A percentile compares a stretch with the other conserved stretches of the same genome.
Conservation (phyloP, 2,113 vertebrate genomes). For the Steatornis caripensis region DNA sequence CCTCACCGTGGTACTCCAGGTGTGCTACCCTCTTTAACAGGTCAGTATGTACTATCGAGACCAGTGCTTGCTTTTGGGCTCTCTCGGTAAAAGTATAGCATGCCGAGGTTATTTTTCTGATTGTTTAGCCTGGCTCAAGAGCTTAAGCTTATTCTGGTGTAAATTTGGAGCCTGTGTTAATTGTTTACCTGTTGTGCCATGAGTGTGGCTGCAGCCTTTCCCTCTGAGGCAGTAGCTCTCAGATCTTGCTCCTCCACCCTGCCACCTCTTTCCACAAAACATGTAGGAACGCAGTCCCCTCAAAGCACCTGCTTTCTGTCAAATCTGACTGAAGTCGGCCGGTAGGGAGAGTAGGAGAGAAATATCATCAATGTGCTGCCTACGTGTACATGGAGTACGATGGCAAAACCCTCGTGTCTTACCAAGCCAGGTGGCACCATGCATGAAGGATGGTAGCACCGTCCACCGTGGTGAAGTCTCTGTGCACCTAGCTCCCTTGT, state of each 20-base stretch:
- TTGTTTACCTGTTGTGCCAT: not conserved
- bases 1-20: not conserved
- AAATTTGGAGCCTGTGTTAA: not conserved
- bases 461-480: not conserved
- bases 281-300: not conserved
- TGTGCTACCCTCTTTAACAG: not conserved
- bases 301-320: not conserved
- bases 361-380: not conserved
- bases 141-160: not conserved
- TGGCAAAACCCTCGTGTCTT: not conserved
- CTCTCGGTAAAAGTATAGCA: not conserved
- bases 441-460: not conserved
- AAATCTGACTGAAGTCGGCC: not conserved
- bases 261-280: not conserved
- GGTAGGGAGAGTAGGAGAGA: not conserved
- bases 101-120: not conserved
- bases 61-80: not conserved
- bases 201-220: not conserved
- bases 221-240: not conserved
- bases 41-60: not conserved
- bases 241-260: not conserved
- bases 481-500: not conserved
- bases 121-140: not conserved
- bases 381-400: not conserved
- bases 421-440: not conserved